Conservation (phyloP, 2,113 vertebrate species). For the Notechis scutatus region DNA sequence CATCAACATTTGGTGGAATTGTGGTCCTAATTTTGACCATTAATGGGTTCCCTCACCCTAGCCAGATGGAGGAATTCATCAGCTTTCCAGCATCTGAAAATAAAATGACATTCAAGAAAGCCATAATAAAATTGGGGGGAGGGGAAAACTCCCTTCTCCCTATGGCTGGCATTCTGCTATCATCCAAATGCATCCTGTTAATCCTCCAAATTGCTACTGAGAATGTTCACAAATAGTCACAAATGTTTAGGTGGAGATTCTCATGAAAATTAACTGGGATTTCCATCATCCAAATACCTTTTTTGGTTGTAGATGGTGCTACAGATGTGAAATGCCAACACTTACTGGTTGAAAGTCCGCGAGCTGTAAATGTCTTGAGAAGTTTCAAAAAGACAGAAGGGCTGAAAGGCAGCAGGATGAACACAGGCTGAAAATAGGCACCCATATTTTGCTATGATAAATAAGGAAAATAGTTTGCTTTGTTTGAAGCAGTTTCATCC, state of each 20-base stretch:
- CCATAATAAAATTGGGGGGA: not conserved
- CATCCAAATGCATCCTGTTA: slow-evolving; percentile 26
- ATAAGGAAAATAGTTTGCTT: not conserved
- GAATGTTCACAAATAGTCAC: not conserved
- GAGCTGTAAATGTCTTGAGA: slow-evolving; percentile 57
- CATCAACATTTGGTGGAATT: not conserved
- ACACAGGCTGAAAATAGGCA: slow-evolving; percentile 25
- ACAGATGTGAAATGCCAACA: slow-evolving; percentile 57
- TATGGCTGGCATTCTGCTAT: not conserved
- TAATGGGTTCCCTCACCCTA: not conserved
- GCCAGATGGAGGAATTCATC: slow-evolving; percentile 23
- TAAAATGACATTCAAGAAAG: slow-evolving; percentile 13
- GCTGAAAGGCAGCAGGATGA: slow-evolving; percentile 42
- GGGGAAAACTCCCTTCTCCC: fast-evolving
- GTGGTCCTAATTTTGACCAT: not conserved
- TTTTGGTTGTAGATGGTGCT: slow-evolving; percentile 14
- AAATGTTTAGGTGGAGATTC: not conserved
- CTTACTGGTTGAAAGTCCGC: slow-evolving; percentile 4
- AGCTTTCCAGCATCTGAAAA: slow-evolving; percentile 17
- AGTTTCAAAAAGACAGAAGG: slow-evolving; percentile 58
- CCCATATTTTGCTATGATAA: not conserved
- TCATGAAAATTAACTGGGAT: not conserved
- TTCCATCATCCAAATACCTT: not conserved
- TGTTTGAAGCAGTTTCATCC: not conserved
- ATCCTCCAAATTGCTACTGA: slow-evolving; percentile 3